These are phyloP conservation scores for Notamacropus eugenii DNA, from an alignment of 2,797 vertebrate species.

Conservation along the genomic window DNA sequence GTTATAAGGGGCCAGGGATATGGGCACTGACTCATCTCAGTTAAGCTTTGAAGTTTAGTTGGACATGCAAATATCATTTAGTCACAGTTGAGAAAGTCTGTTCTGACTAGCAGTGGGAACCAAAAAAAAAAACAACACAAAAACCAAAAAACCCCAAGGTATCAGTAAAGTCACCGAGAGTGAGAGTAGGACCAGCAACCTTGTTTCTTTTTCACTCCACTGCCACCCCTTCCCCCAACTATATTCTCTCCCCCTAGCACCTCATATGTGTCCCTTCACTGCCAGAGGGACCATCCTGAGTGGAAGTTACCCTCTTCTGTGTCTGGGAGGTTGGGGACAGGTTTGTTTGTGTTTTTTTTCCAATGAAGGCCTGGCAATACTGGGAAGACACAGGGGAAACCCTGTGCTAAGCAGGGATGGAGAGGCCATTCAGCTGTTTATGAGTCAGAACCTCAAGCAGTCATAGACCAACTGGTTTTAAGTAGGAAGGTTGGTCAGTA, in stretches of 20 bases:
- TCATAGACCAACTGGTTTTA: slow-evolving; percentile 54
- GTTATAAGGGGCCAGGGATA: background rate
- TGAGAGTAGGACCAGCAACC: background rate
- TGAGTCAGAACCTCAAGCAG: slow-evolving; percentile 69
- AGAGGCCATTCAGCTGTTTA: background rate
- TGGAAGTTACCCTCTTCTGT: background rate
- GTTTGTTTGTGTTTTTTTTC: background rate
- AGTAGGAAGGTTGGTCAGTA: background rate
- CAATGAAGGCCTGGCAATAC: background rate
- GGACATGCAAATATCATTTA: slow-evolving; percentile 7
- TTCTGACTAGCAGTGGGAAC: slow-evolving; percentile 69
- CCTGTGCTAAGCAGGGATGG: slow-evolving; percentile 18
- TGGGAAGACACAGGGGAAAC: slow-evolving; percentile 65
- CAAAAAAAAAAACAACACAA: background rate
- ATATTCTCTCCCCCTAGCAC: background rate
- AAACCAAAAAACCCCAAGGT: slow-evolving; percentile 58
- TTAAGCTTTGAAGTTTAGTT: slow-evolving; percentile 66
- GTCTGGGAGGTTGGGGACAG: too few species aligned
- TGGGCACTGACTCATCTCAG: slow-evolving; percentile 60
- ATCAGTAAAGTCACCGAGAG: slow-evolving; percentile 10
- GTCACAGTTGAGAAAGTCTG: slow-evolving; percentile 72
- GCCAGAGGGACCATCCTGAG: background rate
- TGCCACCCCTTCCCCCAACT: background rate
- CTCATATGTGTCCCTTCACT: background rate
- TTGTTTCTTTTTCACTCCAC: slow-evolving; percentile 62